Evolutionary conservation across 2,797 vertebrate species (phyloP), one percentile per base, ranked within the genome.

Genomic region (Enteromius fasciolatus): DNA sequence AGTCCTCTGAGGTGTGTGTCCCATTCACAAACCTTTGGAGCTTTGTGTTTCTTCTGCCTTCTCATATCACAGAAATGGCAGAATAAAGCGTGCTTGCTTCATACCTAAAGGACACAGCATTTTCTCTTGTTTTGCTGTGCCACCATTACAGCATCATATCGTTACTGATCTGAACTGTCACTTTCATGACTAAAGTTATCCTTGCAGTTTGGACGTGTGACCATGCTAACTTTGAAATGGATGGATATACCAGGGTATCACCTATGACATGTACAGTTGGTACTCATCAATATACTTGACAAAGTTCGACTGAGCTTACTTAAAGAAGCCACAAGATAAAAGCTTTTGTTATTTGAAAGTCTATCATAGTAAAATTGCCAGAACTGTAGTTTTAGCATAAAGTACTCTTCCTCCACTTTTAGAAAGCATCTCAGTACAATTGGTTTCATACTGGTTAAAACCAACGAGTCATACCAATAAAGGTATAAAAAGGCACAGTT

Each of bases 401-500:
- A 95, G 91, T 95, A 92, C 87, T 88, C 92, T 93, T 93, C 92
- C 92, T 91, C 92, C 77, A 91, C 93, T 89, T 82, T 94, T 94
- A 93, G 90, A 91, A 93, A 96, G 94, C 94, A 94, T 94, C 93
- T 95, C 94, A 92, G 92, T 93, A 90, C 91, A 93, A 94, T 90
- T 90, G 88, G 88, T 92, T 91, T 90, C 90, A 91, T 91, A 96
- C 94, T 93, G 94, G 96, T 96, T 94, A 96, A 93, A 95, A 94
- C 94, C 94, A 91, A 93, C 93, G 92, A 95, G 96, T 94, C 95
- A 94, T 97, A 97, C 97, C 96, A 92, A 94, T 93, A 83, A 88
- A 93, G 97, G 96, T 98, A 98, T 97, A 99, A 99, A 95, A 99
- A 99, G 98, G 98, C 98, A 99, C 98, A 96, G 95, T 98, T 98